phyloP scores from a whole-genome alignment of 2,113 vertebrate species.

The Campylomormyrus numenius region DNA sequence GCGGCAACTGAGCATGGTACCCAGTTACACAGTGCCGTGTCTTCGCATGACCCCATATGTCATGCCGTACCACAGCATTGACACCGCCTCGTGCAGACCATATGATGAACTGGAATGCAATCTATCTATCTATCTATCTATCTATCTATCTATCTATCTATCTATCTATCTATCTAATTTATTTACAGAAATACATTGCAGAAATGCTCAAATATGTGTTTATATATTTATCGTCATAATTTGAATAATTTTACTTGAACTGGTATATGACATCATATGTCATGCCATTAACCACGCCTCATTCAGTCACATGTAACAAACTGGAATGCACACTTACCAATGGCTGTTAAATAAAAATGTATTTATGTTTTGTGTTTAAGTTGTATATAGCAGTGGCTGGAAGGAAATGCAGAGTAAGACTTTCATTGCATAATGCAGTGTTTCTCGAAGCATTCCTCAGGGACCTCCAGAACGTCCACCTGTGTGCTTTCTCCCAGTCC shows the following conservation, averaged over 20 bases:
- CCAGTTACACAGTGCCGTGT: not conserved
- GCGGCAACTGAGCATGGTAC: not conserved
- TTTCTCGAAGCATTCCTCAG: not conserved
- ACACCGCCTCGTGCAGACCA: not conserved
- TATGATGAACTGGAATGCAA: not conserved
- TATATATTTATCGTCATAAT: not conserved
- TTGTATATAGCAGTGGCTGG: not conserved
- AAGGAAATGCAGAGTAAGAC: not conserved
- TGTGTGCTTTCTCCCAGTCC: not conserved
- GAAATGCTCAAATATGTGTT: not conserved
- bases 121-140: not conserved
- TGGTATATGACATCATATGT: not conserved
- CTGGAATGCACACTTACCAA: not conserved
- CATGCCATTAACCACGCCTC: not conserved
- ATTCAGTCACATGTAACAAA: not conserved
- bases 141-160: not conserved
- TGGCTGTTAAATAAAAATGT: not conserved
- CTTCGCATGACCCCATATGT: not conserved
- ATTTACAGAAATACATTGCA: not conserved
- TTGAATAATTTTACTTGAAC: not conserved
- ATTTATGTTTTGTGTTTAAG: not conserved
- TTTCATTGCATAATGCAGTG: not conserved
- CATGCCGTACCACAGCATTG: not conserved
- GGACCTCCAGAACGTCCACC: not conserved
- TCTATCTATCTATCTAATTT: not conserved